Evolutionary conservation across 2,113 vertebrate species (phyloP).

Genomic region (Marcusenius ussheri): DNA sequence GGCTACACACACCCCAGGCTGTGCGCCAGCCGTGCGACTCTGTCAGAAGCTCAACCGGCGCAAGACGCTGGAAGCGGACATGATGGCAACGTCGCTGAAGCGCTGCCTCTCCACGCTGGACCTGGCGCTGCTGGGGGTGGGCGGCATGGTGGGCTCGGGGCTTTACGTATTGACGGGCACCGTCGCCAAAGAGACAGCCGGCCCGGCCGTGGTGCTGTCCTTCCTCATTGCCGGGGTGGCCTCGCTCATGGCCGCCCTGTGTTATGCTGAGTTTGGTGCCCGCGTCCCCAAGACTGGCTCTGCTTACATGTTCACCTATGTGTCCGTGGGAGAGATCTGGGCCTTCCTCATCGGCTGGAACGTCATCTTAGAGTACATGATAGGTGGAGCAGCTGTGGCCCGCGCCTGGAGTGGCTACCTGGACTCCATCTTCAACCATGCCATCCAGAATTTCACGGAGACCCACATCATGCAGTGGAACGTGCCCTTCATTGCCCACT

Average conservation of each 20-base stretch:
- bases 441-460: conserved; percentile 85
- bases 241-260: conserved; percentile 84
- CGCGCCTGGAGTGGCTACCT: conserved; percentile 91
- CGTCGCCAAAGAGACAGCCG: conserved; percentile 79
- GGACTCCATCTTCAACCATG: conserved; percentile 86
- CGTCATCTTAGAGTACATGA: conserved; percentile 88
- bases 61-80: conserved; percentile 80
- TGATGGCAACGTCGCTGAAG: conserved; percentile 82
- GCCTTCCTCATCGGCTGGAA: conserved; percentile 98
- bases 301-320: conserved; percentile 95
- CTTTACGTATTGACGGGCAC: conserved; percentile 90
- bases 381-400: conserved; percentile 82
- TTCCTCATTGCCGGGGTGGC: conserved; percentile 79
- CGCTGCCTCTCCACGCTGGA: conserved; percentile 86
- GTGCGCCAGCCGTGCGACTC: conserved; percentile 64
- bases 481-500: conserved; percentile 76
- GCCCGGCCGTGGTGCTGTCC: conserved; percentile 79
- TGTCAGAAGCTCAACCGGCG: conserved; percentile 82
- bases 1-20: conserved; percentile 64
- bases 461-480: conserved; percentile 77
- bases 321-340: conserved; percentile 90
- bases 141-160: conserved; percentile 89
- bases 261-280: conserved; percentile 91
- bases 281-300: conserved; percentile 87
- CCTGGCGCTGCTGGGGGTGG: conserved; percentile 79